Conservation (phyloP, 2,888 invertebrate species). For the Drosophila picticornis region DNA sequence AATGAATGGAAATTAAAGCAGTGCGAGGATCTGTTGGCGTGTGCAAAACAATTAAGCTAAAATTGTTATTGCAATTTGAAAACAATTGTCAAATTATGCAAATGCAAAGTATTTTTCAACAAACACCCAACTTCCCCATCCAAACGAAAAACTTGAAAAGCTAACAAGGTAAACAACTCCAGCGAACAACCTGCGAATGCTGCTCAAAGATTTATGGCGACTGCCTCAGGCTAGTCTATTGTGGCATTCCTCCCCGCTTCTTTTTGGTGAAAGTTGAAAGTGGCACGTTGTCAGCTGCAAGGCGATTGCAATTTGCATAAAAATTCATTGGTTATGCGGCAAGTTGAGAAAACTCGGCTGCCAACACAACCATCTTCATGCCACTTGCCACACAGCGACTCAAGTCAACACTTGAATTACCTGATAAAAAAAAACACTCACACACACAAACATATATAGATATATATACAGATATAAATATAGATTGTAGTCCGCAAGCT, state of each 20-base stretch:
- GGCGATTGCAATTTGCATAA: conserved; percentile 83
- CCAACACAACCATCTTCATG: conserved; percentile 11
- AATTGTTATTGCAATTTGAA: conserved; percentile 82
- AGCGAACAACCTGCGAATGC: conserved; percentile 37
- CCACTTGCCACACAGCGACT: not conserved
- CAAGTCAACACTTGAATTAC: conserved; percentile 41
- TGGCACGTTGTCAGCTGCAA: conserved; percentile 74
- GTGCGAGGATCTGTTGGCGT: conserved; percentile 61
- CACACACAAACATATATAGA: not conserved
- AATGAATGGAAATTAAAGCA: conserved; percentile 76
- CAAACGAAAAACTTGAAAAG: conserved; percentile 17
- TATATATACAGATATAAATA: too few relatives aligned
- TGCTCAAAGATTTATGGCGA: conserved; percentile 75
- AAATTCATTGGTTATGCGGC: conserved; percentile 81
- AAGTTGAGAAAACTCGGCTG: conserved; percentile 63
- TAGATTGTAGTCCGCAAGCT: conserved; percentile 1
- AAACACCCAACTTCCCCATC: conserved; percentile 1
- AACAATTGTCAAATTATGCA: conserved; percentile 84
- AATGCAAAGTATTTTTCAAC: conserved; percentile 66
- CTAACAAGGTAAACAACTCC: conserved; percentile 73
- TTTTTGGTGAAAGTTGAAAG: conserved; percentile 60
- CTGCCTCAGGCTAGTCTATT: conserved; percentile 45
- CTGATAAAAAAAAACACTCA: conserved; percentile 18
- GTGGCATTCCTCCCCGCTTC: not conserved
- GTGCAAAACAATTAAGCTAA: conserved; percentile 81